Conservation (phyloP, 2,888 invertebrate species). For the Andrena bicolor region DNA sequence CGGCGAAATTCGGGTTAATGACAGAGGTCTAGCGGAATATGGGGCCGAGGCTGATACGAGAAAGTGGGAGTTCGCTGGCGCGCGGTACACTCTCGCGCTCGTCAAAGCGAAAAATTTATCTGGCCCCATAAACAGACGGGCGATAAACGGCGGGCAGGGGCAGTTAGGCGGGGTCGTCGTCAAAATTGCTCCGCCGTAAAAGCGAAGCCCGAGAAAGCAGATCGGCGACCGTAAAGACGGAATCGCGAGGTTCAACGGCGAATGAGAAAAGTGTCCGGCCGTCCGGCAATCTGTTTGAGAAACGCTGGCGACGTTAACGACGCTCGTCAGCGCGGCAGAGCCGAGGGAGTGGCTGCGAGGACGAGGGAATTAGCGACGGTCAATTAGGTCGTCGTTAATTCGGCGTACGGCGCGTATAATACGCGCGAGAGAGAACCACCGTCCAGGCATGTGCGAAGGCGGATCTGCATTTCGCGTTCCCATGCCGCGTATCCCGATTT, state of each 20-base stretch:
- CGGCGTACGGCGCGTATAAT: conserved; percentile 52
- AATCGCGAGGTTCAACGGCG: neutral
- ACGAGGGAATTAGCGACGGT: conserved; percentile 68
- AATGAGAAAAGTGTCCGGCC: neutral
- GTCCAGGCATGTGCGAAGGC: conserved; percentile 68
- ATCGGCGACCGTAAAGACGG: neutral
- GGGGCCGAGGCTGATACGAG: neutral
- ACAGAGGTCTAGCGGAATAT: conserved; percentile 1
- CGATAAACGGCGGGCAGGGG: neutral
- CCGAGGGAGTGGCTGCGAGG: conserved; percentile 20
- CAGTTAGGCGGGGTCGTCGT: neutral
- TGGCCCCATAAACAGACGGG: neutral
- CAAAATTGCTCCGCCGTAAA: neutral
- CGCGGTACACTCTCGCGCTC: neutral
- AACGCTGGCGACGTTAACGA: conserved; percentile 48
- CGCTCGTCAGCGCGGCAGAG: conserved; percentile 23
- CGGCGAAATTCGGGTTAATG: conserved; percentile 45
- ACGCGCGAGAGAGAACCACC: conserved; percentile 16
- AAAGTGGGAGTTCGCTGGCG: conserved; percentile 6
- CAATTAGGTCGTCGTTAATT: conserved; percentile 72
- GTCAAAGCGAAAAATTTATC: conserved; percentile 1
- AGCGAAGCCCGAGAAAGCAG: neutral
- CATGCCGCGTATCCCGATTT: conserved; percentile 62
- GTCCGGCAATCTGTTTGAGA: conserved; percentile 35
- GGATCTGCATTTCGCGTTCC: conserved; percentile 72